phyloP scores from a whole-genome alignment of 2,797 vertebrate genomes.

The Phataginus tetradactyla region DNA sequence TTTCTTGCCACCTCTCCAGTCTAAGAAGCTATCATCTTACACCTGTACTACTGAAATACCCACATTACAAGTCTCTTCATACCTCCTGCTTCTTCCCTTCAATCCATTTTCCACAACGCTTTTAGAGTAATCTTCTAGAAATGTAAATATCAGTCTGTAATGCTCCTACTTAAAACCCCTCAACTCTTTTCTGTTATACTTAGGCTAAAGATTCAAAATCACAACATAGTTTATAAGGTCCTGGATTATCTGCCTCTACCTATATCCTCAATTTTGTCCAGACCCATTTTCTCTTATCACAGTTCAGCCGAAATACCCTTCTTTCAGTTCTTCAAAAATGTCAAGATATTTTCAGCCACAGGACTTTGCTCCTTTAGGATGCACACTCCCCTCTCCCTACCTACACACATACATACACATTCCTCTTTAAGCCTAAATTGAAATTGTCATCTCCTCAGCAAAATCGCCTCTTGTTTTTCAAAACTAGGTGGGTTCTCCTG shows the following conservation, averaged over 20 bases:
- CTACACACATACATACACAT: not conserved
- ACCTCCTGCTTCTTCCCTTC: not conserved
- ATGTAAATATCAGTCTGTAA: not conserved
- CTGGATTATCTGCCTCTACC: not conserved
- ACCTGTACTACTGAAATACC: not conserved
- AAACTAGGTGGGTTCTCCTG: not conserved
- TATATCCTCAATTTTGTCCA: not conserved
- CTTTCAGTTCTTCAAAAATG: constrained; percentile 36
- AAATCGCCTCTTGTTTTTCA: not conserved
- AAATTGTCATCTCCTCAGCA: not conserved
- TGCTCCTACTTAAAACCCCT: not conserved
- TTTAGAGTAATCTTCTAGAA: not conserved
- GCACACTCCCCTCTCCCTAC: not conserved
- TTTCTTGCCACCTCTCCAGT: not conserved
- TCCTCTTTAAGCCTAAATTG: constrained; percentile 1
- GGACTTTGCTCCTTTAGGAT: not conserved
- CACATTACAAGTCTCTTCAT: not conserved
- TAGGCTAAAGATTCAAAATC: not conserved
- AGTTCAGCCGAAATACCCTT: not conserved
- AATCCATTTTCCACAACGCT: not conserved
- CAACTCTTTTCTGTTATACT: not conserved
- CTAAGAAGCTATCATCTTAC: not conserved
- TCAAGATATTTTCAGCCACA: not conserved
- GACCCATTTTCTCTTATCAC: not conserved
- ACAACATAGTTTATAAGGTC: not conserved